Percentiles rank a stretch among this genome's conserved stretches.
Evolutionary conservation across 2,797 vertebrate genomes (phyloP).

Genomic region (Platalea minor): DNA sequence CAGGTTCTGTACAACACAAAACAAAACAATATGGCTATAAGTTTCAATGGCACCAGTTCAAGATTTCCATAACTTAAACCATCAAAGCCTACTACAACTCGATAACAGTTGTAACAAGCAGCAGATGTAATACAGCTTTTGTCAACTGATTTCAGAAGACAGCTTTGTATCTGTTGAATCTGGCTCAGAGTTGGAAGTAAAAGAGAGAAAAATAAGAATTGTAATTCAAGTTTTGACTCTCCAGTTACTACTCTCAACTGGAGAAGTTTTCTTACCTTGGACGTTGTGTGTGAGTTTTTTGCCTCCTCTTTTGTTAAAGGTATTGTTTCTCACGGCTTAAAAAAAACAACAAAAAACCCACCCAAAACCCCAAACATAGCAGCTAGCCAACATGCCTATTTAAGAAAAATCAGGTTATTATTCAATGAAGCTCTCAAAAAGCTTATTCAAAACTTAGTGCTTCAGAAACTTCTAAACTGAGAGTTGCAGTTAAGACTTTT

Average conservation of each 20-base stretch:
- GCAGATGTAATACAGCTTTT: neutral
- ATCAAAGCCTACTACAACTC: neutral
- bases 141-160: neutral
- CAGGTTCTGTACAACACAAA: neutral
- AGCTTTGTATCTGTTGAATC: neutral
- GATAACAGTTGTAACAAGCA: neutral
- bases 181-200: neutral
- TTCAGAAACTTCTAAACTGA: conserved; percentile 22
- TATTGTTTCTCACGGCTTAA: neutral
- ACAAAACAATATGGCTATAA: neutral
- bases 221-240: neutral
- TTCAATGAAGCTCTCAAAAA: neutral
- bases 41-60: neutral
- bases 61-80: neutral
- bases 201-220: neutral
- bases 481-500: neutral
- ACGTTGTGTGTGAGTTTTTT: neutral
- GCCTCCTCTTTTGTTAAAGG: neutral
- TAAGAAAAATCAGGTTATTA: neutral
- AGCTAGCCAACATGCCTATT: neutral
- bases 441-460: neutral
- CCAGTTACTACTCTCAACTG: neutral
- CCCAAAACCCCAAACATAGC: neutral
- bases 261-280: neutral
- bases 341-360: neutral